Percentiles rank a stretch among this genome's conserved stretches.
Conservation (phyloP, 2,797 vertebrate genomes). For the Macroramphosus scolopax region DNA sequence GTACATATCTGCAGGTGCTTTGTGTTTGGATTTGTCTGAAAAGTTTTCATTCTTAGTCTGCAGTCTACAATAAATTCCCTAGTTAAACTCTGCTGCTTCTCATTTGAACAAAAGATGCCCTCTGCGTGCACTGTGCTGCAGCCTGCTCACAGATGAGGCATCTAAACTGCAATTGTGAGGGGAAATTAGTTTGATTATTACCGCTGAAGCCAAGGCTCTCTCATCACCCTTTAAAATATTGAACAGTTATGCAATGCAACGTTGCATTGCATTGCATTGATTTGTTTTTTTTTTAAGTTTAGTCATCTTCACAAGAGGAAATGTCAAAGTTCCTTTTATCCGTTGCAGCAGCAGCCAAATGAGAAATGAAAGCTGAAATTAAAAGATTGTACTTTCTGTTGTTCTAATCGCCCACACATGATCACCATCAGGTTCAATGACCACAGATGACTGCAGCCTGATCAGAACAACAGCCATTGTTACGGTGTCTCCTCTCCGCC, state of each 20-base stretch:
- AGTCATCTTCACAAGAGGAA: constrained; percentile 8
- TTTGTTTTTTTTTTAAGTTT: too few relatives aligned
- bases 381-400: constrained; percentile 25
- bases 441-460: constrained; percentile 17
- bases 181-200: constrained; percentile 9
- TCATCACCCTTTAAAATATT: constrained; percentile 15
- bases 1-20: constrained; percentile 54
- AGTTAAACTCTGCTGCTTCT: constrained; percentile 30
- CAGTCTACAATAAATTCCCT: constrained; percentile 26
- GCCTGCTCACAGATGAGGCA: constrained; percentile 14
- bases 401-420: constrained; percentile 29
- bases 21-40: constrained; percentile 46
- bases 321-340: constrained; percentile 14
- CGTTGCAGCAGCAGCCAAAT: constrained; percentile 13
- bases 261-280: too few relatives aligned
- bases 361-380: constrained; percentile 49
- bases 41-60: constrained; percentile 12
- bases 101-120: constrained; percentile 26
- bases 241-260: constrained; percentile 16
- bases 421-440: constrained; percentile 21
- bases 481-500: constrained; percentile 9
- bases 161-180: constrained; percentile 16
- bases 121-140: constrained; percentile 12
- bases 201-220: constrained; percentile 1
- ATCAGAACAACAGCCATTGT: constrained; percentile 28